Conservation (phyloP, 2,888 invertebrate species). For the Bhutanitis thaidina region DNA sequence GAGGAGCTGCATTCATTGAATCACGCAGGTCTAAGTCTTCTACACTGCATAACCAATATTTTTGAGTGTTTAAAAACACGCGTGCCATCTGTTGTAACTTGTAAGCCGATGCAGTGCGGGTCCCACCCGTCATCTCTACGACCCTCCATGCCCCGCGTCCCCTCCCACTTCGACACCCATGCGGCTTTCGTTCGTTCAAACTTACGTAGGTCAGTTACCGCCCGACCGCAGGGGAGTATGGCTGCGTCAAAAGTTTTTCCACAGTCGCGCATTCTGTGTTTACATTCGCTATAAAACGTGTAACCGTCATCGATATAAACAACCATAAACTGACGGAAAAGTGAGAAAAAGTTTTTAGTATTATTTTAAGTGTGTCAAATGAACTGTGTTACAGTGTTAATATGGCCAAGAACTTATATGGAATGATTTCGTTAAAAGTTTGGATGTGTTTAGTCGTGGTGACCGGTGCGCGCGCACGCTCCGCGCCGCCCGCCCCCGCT, state of each 20-base stretch:
- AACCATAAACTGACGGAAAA: slow-evolving; percentile 49
- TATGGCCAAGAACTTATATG: slow-evolving; percentile 67
- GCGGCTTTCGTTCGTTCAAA: slow-evolving; percentile 79
- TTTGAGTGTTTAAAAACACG: slow-evolving; percentile 74
- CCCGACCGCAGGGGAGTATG: slow-evolving; percentile 79
- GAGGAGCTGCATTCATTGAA: slow-evolving; percentile 63
- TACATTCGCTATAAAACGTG: slow-evolving; percentile 69
- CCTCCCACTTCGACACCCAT: slow-evolving; percentile 61
- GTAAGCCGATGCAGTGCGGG: slow-evolving; percentile 71
- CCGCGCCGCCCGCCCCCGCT: slow-evolving; percentile 81
- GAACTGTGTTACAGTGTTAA: slow-evolving; percentile 64
- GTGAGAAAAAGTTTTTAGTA: slow-evolving; percentile 55
- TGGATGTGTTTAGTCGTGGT: slow-evolving; percentile 71
- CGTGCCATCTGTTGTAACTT: slow-evolving; percentile 79
- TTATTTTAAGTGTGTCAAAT: slow-evolving; percentile 63
- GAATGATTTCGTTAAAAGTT: slow-evolving; percentile 77
- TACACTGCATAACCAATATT: slow-evolving; percentile 68
- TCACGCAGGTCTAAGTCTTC: slow-evolving; percentile 73
- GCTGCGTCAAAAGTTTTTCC: slow-evolving; percentile 77
- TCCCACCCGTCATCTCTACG: slow-evolving; percentile 58
- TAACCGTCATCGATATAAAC: slow-evolving; percentile 53
- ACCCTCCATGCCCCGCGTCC: slow-evolving; percentile 51
- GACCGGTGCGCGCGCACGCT: slow-evolving; percentile 76
- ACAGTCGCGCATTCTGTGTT: slow-evolving; percentile 72
- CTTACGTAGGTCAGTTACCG: slow-evolving; percentile 81